Conservation (phyloP, 2,888 invertebrate species). For the Synergus gifuensis region DNA sequence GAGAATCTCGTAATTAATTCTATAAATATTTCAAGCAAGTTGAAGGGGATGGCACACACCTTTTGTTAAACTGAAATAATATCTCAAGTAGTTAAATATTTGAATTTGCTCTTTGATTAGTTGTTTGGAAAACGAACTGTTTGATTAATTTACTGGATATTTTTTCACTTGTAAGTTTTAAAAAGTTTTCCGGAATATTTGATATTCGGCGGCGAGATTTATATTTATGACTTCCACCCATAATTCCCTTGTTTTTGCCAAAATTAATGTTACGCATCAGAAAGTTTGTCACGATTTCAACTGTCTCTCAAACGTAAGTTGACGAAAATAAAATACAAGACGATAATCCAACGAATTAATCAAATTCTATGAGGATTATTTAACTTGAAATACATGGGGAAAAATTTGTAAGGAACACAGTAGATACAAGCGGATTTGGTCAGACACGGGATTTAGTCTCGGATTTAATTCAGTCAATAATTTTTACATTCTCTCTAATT, state of each 20-base stretch:
- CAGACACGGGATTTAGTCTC: not conserved
- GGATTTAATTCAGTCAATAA: too few species aligned
- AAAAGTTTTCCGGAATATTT: not conserved
- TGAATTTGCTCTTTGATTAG: too few species aligned
- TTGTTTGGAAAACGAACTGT: too few species aligned
- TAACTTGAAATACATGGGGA: not conserved
- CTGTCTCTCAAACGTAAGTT: not conserved
- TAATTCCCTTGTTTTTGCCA: constrained; percentile 35
- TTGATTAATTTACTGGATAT: too few species aligned
- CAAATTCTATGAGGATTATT: not conserved
- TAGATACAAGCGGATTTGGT: not conserved
- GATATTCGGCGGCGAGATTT: not conserved
- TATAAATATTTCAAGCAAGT: not conserved
- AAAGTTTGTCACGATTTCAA: not conserved
- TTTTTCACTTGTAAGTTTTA: too few species aligned
- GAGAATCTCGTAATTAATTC: not conserved
- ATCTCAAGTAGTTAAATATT: too few species aligned
- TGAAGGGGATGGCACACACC: not conserved
- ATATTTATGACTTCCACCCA: not conserved
- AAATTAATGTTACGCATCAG: constrained; percentile 13
- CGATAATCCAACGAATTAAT: not conserved
- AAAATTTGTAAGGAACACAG: not conserved
- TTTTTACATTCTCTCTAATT: too few species aligned
- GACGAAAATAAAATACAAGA: not conserved
- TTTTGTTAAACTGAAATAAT: not conserved